Percentiles rank a stretch among this genome's conserved stretches.
phyloP scores from a whole-genome alignment of 2,888 invertebrate genomes.

The Xiphydria camelus region DNA sequence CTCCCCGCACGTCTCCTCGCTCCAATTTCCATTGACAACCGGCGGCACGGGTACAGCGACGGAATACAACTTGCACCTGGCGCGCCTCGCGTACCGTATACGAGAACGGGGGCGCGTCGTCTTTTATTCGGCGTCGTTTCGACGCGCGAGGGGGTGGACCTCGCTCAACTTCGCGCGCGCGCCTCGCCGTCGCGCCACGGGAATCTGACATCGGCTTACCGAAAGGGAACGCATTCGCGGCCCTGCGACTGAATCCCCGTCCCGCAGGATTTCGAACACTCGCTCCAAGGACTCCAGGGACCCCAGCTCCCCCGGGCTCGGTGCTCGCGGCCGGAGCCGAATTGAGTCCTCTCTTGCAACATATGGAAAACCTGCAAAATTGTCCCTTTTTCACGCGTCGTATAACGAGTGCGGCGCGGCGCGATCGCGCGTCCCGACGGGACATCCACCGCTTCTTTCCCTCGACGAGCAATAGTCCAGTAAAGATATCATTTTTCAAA shows the following conservation, averaged over 20 bases:
- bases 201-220: constrained; percentile 54
- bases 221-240: constrained; percentile 67
- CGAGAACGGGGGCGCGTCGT: constrained; percentile 10
- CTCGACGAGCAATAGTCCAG: too few species aligned
- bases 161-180: too few species aligned
- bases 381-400: too few species aligned
- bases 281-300: constrained; percentile 74
- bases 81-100: neutral
- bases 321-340: constrained; percentile 42
- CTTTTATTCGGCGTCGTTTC: constrained; percentile 11
- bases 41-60: neutral
- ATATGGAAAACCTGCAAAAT: constrained; percentile 47
- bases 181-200: too few species aligned
- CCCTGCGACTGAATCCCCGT: constrained; percentile 75
- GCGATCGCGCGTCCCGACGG: too few species aligned
- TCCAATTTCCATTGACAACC: constrained; percentile 7
- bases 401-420: too few species aligned
- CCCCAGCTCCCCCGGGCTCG: constrained; percentile 65
- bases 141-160: constrained; percentile 18
- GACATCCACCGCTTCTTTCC: too few species aligned
- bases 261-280: constrained; percentile 76
- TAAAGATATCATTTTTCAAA: too few species aligned
- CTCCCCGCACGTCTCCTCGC: constrained; percentile 23
- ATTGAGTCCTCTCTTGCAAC: constrained; percentile 47
- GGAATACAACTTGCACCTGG: too few species aligned